These are phyloP conservation scores for Callaeas wilsoni DNA, from an alignment of 2,113 vertebrate species.

Conservation along the genomic window DNA sequence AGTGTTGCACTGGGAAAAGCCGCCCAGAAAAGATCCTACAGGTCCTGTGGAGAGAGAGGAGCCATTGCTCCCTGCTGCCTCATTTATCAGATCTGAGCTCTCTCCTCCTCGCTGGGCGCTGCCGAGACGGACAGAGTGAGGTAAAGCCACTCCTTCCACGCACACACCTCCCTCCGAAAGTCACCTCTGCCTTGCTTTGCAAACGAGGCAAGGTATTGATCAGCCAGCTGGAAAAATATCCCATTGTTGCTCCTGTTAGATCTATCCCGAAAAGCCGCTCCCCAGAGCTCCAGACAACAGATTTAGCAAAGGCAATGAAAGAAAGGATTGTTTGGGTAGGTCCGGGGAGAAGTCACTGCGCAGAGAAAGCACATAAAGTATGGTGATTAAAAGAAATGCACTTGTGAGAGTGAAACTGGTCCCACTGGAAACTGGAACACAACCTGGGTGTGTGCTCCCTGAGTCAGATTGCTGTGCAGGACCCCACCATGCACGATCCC, in stretches of 20 bases:
- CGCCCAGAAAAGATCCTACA: not conserved
- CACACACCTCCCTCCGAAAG: not conserved
- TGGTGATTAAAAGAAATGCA: not conserved
- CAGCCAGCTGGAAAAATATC: not conserved
- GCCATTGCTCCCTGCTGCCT: not conserved
- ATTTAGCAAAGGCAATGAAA: not conserved
- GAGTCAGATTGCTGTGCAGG: no score
- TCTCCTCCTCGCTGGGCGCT: not conserved
- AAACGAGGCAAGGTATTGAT: not conserved
- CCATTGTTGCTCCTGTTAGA: not conserved
- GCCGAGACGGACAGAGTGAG: not conserved
- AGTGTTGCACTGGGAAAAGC: not conserved
- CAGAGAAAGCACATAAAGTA: not conserved
- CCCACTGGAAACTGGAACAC: not conserved
- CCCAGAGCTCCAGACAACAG: not conserved
- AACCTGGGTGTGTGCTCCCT: no score
- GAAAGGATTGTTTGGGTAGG: not conserved
- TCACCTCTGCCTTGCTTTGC: not conserved
- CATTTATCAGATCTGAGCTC: not conserved
- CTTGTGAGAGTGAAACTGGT: not conserved
- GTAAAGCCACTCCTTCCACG: not conserved
- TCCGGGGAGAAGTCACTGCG: not conserved
- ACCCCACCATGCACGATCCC: not conserved
- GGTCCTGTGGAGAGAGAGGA: not conserved
- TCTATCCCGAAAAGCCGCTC: not conserved